These are phyloP conservation scores for Esperia sulphurella DNA, from an alignment of 2,888 invertebrate genomes.

Conservation along the genomic window DNA sequence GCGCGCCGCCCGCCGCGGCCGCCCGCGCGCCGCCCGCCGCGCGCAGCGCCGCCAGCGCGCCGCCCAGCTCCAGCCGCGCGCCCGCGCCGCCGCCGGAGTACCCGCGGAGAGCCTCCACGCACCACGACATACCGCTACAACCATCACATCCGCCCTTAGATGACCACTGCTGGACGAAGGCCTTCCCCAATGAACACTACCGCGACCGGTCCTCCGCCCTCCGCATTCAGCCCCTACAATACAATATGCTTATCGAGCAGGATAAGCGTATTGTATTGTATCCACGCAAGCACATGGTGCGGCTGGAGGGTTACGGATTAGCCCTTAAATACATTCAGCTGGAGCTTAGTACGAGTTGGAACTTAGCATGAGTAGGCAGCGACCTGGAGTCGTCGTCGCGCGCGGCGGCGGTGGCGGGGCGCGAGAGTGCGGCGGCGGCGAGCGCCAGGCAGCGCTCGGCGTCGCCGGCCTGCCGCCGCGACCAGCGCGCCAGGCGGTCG, in stretches of 20 bases:
- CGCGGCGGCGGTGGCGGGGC: conserved; percentile 21
- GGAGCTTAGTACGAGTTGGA: too few species aligned
- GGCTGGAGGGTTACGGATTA: too few species aligned
- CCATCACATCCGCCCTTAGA: too few species aligned
- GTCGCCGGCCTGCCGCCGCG: conserved; percentile 57
- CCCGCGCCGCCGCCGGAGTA: conserved; percentile 89
- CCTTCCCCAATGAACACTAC: too few species aligned
- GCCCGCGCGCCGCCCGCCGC: conserved; percentile 45
- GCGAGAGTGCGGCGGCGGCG: conserved; percentile 64
- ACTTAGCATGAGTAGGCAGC: neutral
- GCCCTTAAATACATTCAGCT: too few species aligned
- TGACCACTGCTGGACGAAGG: too few species aligned
- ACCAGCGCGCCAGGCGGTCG: conserved; percentile 67
- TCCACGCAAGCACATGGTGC: too few species aligned
- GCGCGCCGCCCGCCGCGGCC: conserved; percentile 29
- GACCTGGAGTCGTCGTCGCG: conserved; percentile 56
- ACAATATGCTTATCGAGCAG: too few species aligned
- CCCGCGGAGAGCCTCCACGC: conserved; percentile 94
- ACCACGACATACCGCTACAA: conserved; percentile 85
- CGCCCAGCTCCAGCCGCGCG: conserved; percentile 89
- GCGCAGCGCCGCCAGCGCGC: conserved; percentile 89
- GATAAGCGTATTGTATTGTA: too few species aligned
- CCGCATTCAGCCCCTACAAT: too few species aligned
- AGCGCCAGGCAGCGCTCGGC: conserved; percentile 70
- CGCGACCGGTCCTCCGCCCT: too few species aligned